Base-by-base conservation (phyloP, 2,888 invertebrate species). In the Zhuqinia jingwanae region DNA sequence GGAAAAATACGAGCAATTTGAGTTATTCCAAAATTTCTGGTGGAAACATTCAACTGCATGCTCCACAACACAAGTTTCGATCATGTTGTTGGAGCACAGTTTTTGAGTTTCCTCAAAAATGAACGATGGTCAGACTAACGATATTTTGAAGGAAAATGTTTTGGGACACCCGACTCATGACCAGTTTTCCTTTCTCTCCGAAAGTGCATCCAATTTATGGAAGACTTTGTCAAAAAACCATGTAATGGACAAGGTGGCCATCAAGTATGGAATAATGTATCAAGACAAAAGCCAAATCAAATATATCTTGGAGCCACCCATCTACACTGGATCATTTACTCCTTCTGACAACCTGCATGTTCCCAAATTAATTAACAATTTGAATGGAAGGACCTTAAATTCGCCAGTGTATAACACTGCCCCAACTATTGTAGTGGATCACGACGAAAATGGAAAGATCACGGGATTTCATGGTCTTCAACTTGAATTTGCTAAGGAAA, bases 181-280 rank as follows among this genome's bases (percentile, higher is more conserved):
- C 25, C 84, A 77, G 58, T 84, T 76, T 22, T 25, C 50, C 0
- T 53, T 84, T n/a, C 0, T 84, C 2, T 36, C 56, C 2, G 17
- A 20, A 13, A 53, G 36, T 17, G 17, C 53, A 22, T 3, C 11
- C 2, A 22, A 25, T 20, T 13, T 65, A 6, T 5, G 27, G 25
- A 53, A 30, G 13, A 25, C 20, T 8, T 27, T 78, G 11, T 8
- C 11, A 6, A 25, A 47, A 3, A 11, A 8, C n/a, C n/a, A 63
- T 17, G 8, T 78, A 3, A 78, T 78, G 22, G 22, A 78, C 47
- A 60, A 25, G 15, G n/a, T 47, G 5, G 20, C 20, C 8, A 22
- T 45, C n/a, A 78, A 78, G 45, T 78, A 42, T 60, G 77, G 77
- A 0, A 60, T n/a, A n/a, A n/a, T 77, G 17, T 78, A 47, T 27